Base-by-base conservation (phyloP, 2,888 invertebrate species). In the Sinelater perroti region DNA sequence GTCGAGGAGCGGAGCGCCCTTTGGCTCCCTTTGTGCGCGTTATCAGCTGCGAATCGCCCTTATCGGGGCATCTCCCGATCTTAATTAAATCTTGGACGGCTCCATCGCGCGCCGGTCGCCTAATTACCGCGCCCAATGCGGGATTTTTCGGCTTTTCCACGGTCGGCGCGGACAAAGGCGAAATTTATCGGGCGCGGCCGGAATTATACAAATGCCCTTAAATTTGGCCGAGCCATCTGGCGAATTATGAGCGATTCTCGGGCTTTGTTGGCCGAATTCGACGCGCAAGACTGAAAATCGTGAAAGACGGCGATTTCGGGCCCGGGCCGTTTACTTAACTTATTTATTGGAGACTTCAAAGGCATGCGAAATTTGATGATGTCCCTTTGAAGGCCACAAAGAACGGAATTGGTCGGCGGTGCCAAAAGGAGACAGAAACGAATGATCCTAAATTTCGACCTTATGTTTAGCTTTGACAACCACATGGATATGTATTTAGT, bases 201-300 rank as follows among this genome's bases (percentile, higher is more conserved):
- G 21, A 44, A 49, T 54, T 47, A 40, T 30, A 58, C 58, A 58
- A 58, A 58, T 54, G 54, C 58, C 52, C 53, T 52, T 58, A 57
- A 50, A 56, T 36, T 50, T 33, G 14, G 45, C 30, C 45, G 38
- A 47, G 40, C 47, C 57, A 57, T 52, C 57, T 57, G 57, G 57
- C 46, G 47, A 57, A 52, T 45, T 52, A 53, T 42, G 28, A 26
- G 46, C 47, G 47, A 47, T 56, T 58, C 53, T 58, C 44, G 7
- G 17, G 28, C 2, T 31, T 58, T 58, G 47, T 47, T 28, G n/a
- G n/a, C 14, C 30, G 44, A 55, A 58, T 58, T 54, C 58, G 58
- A 58, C 38, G 58, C 58, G 58, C 58, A 58, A 53, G 33, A 58
- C 42, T 54, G 53, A 11, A 46, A 57, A 46, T 52, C 36, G 42